Evolutionary conservation across 2,113 vertebrate genomes (phyloP).

Genomic region (Lepidothrix coronata): DNA sequence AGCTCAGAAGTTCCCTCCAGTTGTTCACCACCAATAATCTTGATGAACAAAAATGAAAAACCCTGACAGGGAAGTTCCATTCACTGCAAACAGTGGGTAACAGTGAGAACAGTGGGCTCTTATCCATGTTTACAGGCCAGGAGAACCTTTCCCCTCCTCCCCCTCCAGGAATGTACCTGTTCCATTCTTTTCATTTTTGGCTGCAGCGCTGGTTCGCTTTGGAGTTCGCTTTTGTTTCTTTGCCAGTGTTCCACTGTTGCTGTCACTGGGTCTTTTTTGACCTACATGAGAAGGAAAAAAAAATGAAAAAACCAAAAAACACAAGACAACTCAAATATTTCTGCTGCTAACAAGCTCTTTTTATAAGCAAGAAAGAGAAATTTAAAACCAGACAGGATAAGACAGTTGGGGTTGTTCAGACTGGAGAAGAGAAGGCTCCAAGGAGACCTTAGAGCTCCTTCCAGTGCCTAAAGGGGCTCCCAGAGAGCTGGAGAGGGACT

Average conservation of each 20-base stretch:
- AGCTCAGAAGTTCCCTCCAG: not conserved
- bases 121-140: not conserved
- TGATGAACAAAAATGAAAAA: not conserved
- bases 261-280: constrained; percentile 89
- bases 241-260: constrained; percentile 78
- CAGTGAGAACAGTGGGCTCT: not conserved
- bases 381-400: not conserved
- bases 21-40: not conserved
- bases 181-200: constrained; percentile 91
- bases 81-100: not conserved
- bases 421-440: not conserved
- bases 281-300: constrained; percentile 68
- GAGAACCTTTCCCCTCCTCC: not conserved
- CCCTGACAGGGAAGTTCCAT: not conserved
- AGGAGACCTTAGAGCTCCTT: not conserved
- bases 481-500: not conserved
- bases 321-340: not conserved
- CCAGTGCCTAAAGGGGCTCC: not conserved
- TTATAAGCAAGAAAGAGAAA: not conserved
- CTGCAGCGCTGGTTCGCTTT: constrained; percentile 81
- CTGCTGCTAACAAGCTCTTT: not conserved
- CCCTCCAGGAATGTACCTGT: constrained; percentile 76
- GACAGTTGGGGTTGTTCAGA: not conserved
- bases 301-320: not conserved
- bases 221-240: constrained; percentile 95